Conservation (phyloP, 37 sponge, comb jelly and placozoan genomes). For the Agelas oroides region DNA sequence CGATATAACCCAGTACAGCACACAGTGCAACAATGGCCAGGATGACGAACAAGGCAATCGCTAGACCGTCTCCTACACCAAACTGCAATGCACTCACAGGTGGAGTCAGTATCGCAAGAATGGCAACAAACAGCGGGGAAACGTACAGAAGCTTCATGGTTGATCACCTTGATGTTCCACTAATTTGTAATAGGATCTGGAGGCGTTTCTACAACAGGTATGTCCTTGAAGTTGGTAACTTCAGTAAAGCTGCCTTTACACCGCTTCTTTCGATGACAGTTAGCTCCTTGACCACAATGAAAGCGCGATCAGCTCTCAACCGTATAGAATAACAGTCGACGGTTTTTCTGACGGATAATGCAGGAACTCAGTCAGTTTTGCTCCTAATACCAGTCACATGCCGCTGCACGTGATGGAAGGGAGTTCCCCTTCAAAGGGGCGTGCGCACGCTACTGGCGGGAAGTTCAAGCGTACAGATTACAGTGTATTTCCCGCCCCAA, state of each 20-base stretch:
- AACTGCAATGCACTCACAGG: slow-evolving; percentile 61
- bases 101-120: slow-evolving; percentile 41
- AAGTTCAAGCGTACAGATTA: background rate
- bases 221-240: too few relatives aligned
- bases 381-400: slow-evolving; percentile 8
- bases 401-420: slow-evolving; percentile 15
- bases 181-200: too few relatives aligned
- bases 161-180: too few relatives aligned
- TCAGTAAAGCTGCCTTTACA: too few relatives aligned
- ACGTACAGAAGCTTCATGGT: slow-evolving; percentile 21
- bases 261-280: too few relatives aligned
- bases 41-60: slow-evolving; percentile 60
- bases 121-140: slow-evolving; percentile 26
- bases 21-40: slow-evolving; percentile 63
- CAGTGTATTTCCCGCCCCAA: too few relatives aligned
- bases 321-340: too few relatives aligned
- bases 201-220: too few relatives aligned
- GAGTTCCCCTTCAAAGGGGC: background rate
- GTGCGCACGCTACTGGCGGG: background rate
- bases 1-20: slow-evolving; percentile 75
- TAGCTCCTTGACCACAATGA: too few relatives aligned
- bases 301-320: too few relatives aligned
- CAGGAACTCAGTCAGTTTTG: too few relatives aligned
- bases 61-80: slow-evolving; percentile 86
- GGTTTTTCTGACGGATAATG: too few relatives aligned